Base-by-base conservation (phyloP, 2,113 vertebrate species). In the Engystomops pustulosus region DNA sequence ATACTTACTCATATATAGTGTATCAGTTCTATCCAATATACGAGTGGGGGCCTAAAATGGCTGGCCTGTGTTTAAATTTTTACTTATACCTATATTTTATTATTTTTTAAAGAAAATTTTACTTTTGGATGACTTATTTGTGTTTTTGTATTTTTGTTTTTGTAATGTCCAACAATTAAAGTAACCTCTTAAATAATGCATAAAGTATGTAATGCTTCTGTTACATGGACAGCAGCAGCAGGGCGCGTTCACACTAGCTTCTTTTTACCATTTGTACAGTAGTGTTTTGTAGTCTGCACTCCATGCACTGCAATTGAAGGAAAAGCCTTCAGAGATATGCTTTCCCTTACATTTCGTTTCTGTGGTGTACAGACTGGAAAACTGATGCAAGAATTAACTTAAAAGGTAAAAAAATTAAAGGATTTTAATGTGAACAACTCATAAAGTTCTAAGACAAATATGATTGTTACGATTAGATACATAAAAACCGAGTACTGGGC, bases 61-160 rank as follows among this genome's bases (percentile, higher is more conserved):
- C 51, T 69, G 47, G 45, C 20, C 60, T 67, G 17, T 67, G 18
- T 69, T 79, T 44, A 27, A 38, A 78, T 78, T 84, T 77, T 84
- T 69, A 77, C 72, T 68, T 77, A 41, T 65, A 80, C 76, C 30
- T 68, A 67, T 32, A 68, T 81, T 81, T 81, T 81, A 36, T 70
- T 81, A 70, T 81, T 80, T 79, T 80, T 38, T 34, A 67, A 80
- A 58, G 23, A 36, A 76, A 25, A 58, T 53, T n/a, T 53, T 77
- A 77, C 44, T 80, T 51, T 81, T 81, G 32, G 23, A 71, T 84
- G 70, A 65, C 53, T 10, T 30, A 25, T 76, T 60, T 77, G 72
- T 84, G 72, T 77, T 65, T 83, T 83, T 83, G 70, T 84, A 75
- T 82, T 75, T 83, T 76, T 77, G 55, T 45, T 84, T 84, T 84